Conservation (phyloP, 2,797 vertebrate species). For the Ptychadena robeensis region DNA sequence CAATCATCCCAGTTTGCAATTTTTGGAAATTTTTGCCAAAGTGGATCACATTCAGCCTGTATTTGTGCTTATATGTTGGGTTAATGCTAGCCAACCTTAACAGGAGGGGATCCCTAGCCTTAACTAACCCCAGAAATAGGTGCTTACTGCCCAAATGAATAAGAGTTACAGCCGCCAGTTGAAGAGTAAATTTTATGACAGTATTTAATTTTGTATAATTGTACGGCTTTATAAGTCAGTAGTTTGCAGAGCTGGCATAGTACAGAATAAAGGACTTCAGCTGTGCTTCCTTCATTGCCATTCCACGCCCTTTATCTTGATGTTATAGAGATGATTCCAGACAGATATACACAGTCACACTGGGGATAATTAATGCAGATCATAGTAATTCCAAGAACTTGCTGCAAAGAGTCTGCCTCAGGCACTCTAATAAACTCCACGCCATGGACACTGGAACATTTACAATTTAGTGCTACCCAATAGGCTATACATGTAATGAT, state of each 20-base stretch:
- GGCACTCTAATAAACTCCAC: constrained; percentile 28
- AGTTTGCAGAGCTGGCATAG: background rate
- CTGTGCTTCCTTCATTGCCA: constrained; percentile 20
- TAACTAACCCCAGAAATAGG: no score
- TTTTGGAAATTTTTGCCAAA: no score
- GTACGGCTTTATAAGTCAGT: background rate
- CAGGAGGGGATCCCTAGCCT: no score
- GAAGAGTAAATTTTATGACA: background rate
- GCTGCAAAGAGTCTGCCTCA: constrained; percentile 39
- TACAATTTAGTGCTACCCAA: constrained; percentile 19
- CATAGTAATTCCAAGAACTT: constrained; percentile 19
- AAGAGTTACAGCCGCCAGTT: no score
- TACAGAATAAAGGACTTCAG: background rate
- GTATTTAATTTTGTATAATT: constrained; percentile 3
- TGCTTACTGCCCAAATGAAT: no score
- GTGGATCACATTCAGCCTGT: no score
- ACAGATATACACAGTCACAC: constrained; percentile 30
- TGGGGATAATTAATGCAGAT: constrained; percentile 34
- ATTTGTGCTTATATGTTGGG: no score
- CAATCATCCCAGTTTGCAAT: no score
- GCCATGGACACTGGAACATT: constrained; percentile 23
- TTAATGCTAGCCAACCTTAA: no score
- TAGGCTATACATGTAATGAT: constrained; percentile 24
- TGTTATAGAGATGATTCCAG: constrained; percentile 34
- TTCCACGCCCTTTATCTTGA: constrained; percentile 26